Percentiles rank a stretch among this genome's conserved stretches.
Evolutionary conservation across 2,888 invertebrate genomes (phyloP).

Genomic region (Drosophila conformis): DNA sequence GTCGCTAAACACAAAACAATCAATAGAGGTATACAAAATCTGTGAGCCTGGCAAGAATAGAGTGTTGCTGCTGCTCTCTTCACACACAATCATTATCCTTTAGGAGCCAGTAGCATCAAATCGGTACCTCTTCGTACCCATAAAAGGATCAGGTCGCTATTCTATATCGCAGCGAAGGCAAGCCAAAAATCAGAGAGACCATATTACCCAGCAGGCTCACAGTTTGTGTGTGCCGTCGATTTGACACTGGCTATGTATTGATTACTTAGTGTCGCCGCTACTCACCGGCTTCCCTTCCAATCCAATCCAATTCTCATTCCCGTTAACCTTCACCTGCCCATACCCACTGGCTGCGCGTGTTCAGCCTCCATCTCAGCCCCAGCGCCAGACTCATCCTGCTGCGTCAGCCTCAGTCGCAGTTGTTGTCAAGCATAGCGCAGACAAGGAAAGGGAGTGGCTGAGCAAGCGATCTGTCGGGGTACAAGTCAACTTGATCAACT

Average conservation of each 20-base stretch:
- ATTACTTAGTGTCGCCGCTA: background rate
- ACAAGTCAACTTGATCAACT: slow-evolving; percentile 34
- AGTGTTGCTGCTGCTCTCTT: background rate
- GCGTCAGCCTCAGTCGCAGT: background rate
- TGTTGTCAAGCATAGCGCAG: slow-evolving; percentile 49
- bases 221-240: background rate
- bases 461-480: background rate
- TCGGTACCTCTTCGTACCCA: too few species aligned
- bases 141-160: background rate
- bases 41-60: background rate
- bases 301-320: background rate
- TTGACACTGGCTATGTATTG: background rate
- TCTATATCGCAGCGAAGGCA: background rate
- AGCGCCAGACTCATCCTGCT: background rate
- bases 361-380: background rate
- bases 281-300: background rate
- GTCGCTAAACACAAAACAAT: background rate
- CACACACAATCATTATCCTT: background rate
- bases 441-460: slow-evolving; percentile 1
- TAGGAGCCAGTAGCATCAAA: background rate
- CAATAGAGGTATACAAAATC: background rate
- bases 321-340: background rate
- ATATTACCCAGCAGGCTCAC: background rate
- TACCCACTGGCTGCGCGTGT: slow-evolving; percentile 1
- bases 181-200: background rate